Evolutionary conservation across 2,888 invertebrate genomes (phyloP).

Genomic region (Ectropis crepuscularia): DNA sequence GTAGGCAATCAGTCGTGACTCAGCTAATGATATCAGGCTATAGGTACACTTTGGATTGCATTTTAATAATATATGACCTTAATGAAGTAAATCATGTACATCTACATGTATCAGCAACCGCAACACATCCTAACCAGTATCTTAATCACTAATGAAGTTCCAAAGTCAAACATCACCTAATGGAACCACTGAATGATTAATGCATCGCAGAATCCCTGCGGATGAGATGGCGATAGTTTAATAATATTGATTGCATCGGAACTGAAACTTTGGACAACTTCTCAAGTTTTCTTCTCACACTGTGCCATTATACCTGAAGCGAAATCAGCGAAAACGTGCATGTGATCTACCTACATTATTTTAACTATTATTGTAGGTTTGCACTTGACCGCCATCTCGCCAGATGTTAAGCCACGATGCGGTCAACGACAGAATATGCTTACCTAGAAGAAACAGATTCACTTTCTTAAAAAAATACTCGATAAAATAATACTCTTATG

Average conservation of each 20-base stretch:
- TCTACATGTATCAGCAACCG: slow-evolving; percentile 2
- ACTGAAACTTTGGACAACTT: slow-evolving; percentile 41
- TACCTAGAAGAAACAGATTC: no score
- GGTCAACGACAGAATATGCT: no score
- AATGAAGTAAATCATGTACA: background rate
- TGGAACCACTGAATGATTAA: slow-evolving; percentile 50
- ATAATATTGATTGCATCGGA: slow-evolving; percentile 46
- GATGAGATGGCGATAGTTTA: slow-evolving; percentile 45
- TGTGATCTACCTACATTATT: no score
- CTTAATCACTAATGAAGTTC: slow-evolving; percentile 40
- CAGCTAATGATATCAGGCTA: no score
- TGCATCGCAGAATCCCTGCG: slow-evolving; percentile 43
- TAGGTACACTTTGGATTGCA: background rate
- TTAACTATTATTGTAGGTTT: no score
- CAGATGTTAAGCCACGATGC: no score
- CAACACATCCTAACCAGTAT: slow-evolving; percentile 27
- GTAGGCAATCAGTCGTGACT: no score
- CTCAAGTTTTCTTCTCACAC: background rate
- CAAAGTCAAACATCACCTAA: slow-evolving; percentile 47
- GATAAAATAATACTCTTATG: no score
- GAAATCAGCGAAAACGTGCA: no score
- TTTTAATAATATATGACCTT: background rate
- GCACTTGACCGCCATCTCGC: no score
- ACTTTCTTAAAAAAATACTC: no score
- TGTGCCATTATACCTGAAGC: background rate